Evolutionary conservation across 1,140 invertebrate species (phyloP).

Genomic region (Drosophila auraria): DNA sequence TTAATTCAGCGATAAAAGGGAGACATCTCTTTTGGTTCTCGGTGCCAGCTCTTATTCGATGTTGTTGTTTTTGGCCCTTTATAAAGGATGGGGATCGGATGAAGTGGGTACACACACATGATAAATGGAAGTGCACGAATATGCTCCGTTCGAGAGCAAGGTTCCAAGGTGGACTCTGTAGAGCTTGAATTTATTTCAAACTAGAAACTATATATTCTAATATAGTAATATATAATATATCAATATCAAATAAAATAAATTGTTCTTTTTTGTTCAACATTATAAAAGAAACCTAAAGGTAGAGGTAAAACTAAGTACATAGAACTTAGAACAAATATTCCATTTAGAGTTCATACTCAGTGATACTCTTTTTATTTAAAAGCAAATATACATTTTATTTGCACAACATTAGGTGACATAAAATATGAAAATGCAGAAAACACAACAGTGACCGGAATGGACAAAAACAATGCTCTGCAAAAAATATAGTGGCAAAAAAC

Average conservation of each 20-base stretch:
- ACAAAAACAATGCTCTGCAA: constrained; percentile 24
- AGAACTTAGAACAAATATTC: neutral
- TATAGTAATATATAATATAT: too few species aligned
- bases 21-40: constrained; percentile 48
- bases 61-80: constrained; percentile 27
- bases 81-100: constrained; percentile 23
- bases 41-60: constrained; percentile 37
- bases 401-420: constrained; percentile 43
- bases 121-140: constrained; percentile 35
- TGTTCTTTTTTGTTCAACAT: too few species aligned
- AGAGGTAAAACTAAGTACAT: neutral
- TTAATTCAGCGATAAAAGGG: constrained; percentile 75
- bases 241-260: neutral
- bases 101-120: constrained; percentile 42
- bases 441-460: neutral
- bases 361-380: neutral
- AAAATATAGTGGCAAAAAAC: constrained; percentile 20
- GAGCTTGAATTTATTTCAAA: neutral
- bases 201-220: neutral
- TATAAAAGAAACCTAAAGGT: neutral
- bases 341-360: neutral
- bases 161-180: neutral
- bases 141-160: neutral
- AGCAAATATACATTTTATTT: constrained; percentile 35
- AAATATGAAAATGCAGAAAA: constrained; percentile 53